Evolutionary conservation across 2,797 vertebrate species (phyloP).

Genomic region (Lacerta agilis): DNA sequence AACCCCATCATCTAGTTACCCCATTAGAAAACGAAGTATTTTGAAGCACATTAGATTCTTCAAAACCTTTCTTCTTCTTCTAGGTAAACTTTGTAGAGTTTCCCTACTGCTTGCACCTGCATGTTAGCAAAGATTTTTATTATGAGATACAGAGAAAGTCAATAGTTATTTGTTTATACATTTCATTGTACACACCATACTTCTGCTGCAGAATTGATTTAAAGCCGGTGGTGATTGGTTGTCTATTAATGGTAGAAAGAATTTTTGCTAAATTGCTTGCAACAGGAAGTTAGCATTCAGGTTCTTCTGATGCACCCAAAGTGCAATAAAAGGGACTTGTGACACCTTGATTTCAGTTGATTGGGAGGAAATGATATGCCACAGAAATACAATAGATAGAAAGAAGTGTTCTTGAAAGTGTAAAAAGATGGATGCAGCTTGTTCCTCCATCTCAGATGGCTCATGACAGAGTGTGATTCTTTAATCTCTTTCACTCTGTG

Average conservation of each 20-base stretch:
- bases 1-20: neutral
- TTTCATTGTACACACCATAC: neutral
- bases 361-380: slow-evolving; percentile 67
- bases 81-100: neutral
- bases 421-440: slow-evolving; percentile 87
- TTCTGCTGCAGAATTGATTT: neutral
- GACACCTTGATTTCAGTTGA: slow-evolving; percentile 58
- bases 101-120: neutral
- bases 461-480: slow-evolving; percentile 87
- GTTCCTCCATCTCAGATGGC: slow-evolving; percentile 79
- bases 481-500: slow-evolving; percentile 87
- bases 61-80: neutral
- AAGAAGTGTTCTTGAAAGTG: slow-evolving; percentile 60
- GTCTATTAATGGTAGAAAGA: slow-evolving; percentile 15
- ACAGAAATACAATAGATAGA: slow-evolving; percentile 64
- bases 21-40: neutral
- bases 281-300: slow-evolving; percentile 3
- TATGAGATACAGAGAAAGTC: neutral
- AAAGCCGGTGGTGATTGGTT: neutral
- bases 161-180: slow-evolving; percentile 16
- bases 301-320: neutral
- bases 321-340: slow-evolving; percentile 37
- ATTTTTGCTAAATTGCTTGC: slow-evolving; percentile 29
- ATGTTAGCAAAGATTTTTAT: neutral
- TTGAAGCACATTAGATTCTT: neutral